These are phyloP conservation scores for Melinaea menophilus DNA, from an alignment of 2,888 invertebrate genomes.

Conservation along the genomic window DNA sequence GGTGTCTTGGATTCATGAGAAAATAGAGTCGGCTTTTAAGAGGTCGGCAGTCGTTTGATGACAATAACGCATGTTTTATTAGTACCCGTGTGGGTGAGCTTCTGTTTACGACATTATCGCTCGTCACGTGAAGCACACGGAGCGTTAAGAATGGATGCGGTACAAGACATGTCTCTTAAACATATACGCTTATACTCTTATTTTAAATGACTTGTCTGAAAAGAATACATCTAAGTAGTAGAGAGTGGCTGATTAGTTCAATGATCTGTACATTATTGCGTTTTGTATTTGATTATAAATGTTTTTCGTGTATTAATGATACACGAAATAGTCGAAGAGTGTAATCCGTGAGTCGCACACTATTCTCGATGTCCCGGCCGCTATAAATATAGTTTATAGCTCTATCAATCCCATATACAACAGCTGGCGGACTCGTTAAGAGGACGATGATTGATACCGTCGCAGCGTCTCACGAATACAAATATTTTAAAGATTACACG, in stretches of 20 bases:
- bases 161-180: conserved; percentile 9
- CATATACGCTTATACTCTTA: too few species aligned
- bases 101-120: conserved; percentile 57
- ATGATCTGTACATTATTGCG: too few species aligned
- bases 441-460: conserved; percentile 70
- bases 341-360: conserved; percentile 45
- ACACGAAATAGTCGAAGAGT: neutral
- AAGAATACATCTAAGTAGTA: too few species aligned
- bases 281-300: conserved; percentile 1
- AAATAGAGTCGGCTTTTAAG: conserved; percentile 20
- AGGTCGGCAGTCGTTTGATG: conserved; percentile 41
- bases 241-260: too few species aligned
- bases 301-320: conserved; percentile 5
- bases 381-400: conserved; percentile 75
- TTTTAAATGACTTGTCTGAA: too few species aligned
- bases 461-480: conserved; percentile 33
- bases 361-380: conserved; percentile 56
- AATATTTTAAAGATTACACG: conserved; percentile 46
- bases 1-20: conserved; percentile 15
- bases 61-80: conserved; percentile 62
- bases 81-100: conserved; percentile 44
- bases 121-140: conserved; percentile 30
- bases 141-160: conserved; percentile 39
- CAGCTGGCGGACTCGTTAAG: conserved; percentile 73
- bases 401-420: conserved; percentile 68